Evolutionary conservation across 35 echinoderm and acorn worm species (phyloP).

Genomic region (Apostichopus californicus): DNA sequence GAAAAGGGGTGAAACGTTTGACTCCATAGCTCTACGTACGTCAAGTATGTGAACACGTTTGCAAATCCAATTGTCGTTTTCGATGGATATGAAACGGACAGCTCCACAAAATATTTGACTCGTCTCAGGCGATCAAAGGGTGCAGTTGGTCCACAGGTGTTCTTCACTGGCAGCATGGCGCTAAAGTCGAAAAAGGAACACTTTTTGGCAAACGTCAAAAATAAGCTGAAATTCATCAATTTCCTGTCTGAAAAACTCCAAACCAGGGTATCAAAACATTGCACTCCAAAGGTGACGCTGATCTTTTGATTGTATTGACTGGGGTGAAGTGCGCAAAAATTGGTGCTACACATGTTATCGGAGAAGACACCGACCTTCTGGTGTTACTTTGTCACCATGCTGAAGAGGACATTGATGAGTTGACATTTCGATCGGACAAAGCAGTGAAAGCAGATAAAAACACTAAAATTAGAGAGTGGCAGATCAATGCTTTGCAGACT

Average conservation of each 20-base stretch:
- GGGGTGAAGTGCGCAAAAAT: slow-evolving; percentile 7
- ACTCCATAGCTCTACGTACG: background rate
- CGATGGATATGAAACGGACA: slow-evolving; percentile 25
- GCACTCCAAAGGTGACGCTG: slow-evolving; percentile 58
- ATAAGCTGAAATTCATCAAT: slow-evolving; percentile 49
- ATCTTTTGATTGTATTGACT: slow-evolving; percentile 43
- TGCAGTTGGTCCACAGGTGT: background rate
- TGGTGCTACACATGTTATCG: slow-evolving; percentile 13
- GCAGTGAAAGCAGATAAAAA: too few relatives aligned
- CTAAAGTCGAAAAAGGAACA: slow-evolving; percentile 5
- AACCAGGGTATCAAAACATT: background rate
- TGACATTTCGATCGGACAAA: background rate
- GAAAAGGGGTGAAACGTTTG: background rate
- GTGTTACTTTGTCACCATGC: slow-evolving; percentile 41
- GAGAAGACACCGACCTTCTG: slow-evolving; percentile 45
- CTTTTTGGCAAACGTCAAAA: slow-evolving; percentile 9
- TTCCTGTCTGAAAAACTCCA: background rate
- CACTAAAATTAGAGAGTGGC: background rate
- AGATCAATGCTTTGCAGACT: background rate
- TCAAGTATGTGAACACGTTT: slow-evolving; percentile 8
- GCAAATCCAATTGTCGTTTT: slow-evolving; percentile 54
- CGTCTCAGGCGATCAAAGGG: slow-evolving; percentile 39
- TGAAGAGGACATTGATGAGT: background rate
- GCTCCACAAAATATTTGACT: slow-evolving; percentile 41
- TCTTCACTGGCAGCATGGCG: background rate